These are phyloP conservation scores for Acleris cristana DNA, from an alignment of 2,888 invertebrate species.

Conservation along the genomic window DNA sequence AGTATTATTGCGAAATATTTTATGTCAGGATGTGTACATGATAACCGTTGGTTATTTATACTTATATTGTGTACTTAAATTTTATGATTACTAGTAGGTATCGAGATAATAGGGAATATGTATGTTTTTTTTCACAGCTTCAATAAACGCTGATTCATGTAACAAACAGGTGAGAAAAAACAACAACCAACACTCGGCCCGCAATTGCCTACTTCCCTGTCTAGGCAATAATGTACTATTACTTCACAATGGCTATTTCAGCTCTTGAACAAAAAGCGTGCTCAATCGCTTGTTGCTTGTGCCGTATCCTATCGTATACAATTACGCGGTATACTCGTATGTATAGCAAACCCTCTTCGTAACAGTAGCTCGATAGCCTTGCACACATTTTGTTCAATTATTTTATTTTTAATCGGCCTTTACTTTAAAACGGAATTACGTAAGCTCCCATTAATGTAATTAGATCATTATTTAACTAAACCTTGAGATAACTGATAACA, in stretches of 20 bases:
- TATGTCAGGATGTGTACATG: too few relatives aligned
- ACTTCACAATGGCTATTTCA: too few relatives aligned
- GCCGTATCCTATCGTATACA: slow-evolving; percentile 17
- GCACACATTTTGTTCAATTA: slow-evolving; percentile 26
- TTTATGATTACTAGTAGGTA: too few relatives aligned
- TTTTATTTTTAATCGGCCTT: slow-evolving; percentile 24
- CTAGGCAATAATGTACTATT: too few relatives aligned
- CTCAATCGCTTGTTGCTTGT: slow-evolving; percentile 1
- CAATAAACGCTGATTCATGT: too few relatives aligned
- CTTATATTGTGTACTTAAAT: too few relatives aligned
- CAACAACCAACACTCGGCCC: too few relatives aligned
- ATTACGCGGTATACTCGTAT: slow-evolving; percentile 19
- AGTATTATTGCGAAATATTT: not conserved
- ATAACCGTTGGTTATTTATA: not conserved
- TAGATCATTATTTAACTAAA: slow-evolving; percentile 4
- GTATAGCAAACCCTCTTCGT: slow-evolving; percentile 18
- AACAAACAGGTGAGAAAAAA: too few relatives aligned
- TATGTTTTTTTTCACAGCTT: too few relatives aligned
- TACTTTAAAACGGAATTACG: slow-evolving; percentile 12
- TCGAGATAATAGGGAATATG: too few relatives aligned
- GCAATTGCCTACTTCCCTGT: too few relatives aligned
- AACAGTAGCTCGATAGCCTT: slow-evolving; percentile 27
- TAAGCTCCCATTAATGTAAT: slow-evolving; percentile 5
- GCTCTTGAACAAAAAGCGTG: too few relatives aligned
- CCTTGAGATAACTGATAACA: slow-evolving; percentile 2